Percentiles rank a stretch among this genome's conserved stretches.
Conservation (phyloP, 2,888 invertebrate species). For the Autographa pulchrina region DNA sequence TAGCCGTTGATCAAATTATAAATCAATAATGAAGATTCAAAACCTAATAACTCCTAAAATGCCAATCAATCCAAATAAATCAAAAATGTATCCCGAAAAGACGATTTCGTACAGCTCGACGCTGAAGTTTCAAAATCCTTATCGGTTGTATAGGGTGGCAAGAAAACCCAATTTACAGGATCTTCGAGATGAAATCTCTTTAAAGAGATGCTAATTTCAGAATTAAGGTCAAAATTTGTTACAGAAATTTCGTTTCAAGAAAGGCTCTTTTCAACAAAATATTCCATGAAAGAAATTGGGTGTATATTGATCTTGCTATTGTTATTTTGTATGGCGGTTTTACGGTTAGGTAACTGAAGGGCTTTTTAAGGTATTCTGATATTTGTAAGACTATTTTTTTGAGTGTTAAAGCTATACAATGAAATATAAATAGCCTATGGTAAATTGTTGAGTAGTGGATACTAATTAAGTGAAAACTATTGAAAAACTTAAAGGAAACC, state of each 20-base stretch:
- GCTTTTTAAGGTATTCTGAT: not conserved
- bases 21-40: no score
- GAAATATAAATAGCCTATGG: no score
- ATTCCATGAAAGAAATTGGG: slow-evolving; percentile 1
- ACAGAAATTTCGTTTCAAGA: not conserved
- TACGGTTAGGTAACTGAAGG: not conserved
- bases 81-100: not conserved
- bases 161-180: slow-evolving; percentile 4
- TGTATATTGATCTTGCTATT: not conserved
- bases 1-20: no score
- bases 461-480: no score
- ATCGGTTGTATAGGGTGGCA: not conserved
- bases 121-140: not conserved
- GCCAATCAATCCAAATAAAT: not conserved
- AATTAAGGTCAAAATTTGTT: slow-evolving; percentile 1
- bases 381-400: not conserved
- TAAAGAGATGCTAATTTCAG: slow-evolving; percentile 13
- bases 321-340: not conserved
- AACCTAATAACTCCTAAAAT: no score
- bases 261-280: not conserved
- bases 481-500: no score
- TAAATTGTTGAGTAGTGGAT: no score
- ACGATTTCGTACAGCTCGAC: not conserved
- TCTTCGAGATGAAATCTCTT: not conserved
- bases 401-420: not conserved